Evolutionary conservation across 2,113 vertebrate species (phyloP), one percentile per base, ranked within the genome.

Genomic region (Prionailurus bengalensis): DNA sequence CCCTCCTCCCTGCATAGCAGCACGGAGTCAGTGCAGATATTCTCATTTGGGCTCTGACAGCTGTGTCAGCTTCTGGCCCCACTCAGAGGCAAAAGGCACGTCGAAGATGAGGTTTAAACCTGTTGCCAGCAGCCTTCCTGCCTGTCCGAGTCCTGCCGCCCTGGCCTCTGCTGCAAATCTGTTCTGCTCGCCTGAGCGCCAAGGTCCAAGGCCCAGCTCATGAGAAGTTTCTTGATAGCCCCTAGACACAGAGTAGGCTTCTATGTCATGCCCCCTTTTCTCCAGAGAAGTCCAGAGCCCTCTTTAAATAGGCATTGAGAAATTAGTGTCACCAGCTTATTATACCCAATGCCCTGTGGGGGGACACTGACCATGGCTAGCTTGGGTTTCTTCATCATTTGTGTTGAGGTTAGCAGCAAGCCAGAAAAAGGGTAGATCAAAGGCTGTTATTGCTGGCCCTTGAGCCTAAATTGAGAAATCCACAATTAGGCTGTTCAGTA

Each of bases 1-100:
- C 97, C 94, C 53, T 98, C 95, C 98, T 96, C 98, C 98, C 98
- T 97, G 95, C 98, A 98, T 97, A 98, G 98, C 95, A 98, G 98
- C 98, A 98, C 95, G 94, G 97, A 98, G 94, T 84, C 7, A 0
- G 68, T 78, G 83, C 23, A 74, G 68, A 87, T 94, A 71, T 95
- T 97, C 97, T 98, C 96, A 11, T 58, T 91, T 91, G 93, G 97
- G 79, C 48, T 98, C 65, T 98, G 98, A 97, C 16, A 73, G 97
- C 94, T 97, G 63, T 88, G 85, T 96, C 91, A 88, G 88, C 79
- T 83, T 79, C 95, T 94, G 94, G 96, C 96, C 94, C 96, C 63
- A 87, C 95, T 97, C 63, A 97, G 94, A 97, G 96, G 97, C 61
- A 89, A 97, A 98, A 96, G 68, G 7, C 53, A 45, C 89, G 58